Evolutionary conservation across 92 coral and sea anemone genomes (phyloP).

Genomic region (Porites lobata): DNA sequence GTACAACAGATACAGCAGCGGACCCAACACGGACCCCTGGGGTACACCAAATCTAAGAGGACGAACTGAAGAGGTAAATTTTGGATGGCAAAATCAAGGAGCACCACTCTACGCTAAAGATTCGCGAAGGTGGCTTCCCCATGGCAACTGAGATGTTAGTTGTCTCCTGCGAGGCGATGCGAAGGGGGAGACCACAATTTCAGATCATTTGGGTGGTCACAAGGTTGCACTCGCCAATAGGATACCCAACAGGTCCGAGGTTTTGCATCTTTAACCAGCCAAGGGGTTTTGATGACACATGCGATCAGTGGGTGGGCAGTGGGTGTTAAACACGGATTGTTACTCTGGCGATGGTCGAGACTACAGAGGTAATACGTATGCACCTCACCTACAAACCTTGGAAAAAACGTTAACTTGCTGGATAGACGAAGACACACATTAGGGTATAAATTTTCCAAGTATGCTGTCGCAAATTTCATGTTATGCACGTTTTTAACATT

Average conservation of each 20-base stretch:
- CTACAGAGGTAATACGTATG: slow-evolving; percentile 69
- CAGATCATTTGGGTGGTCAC: slow-evolving; percentile 72
- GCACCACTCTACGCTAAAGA: slow-evolving; percentile 53
- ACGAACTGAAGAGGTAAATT: no score
- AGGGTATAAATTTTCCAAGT: no score
- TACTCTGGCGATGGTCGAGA: slow-evolving; percentile 79
- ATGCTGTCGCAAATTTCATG: no score
- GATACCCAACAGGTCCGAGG: slow-evolving; percentile 94
- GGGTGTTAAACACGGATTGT: slow-evolving; percentile 82
- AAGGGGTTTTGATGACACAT: neutral
- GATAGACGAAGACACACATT: no score
- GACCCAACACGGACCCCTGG: no score
- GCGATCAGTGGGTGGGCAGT: slow-evolving; percentile 73
- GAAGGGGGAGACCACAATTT: slow-evolving; percentile 53
- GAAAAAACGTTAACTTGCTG: no score
- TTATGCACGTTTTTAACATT: no score
- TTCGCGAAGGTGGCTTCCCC: slow-evolving; percentile 66
- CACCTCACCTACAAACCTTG: no score
- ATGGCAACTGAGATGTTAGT: slow-evolving; percentile 71
- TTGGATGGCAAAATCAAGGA: slow-evolving; percentile 54
- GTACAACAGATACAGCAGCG: no score
- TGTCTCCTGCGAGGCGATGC: slow-evolving; percentile 69
- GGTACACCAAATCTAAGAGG: no score
- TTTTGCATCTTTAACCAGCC: slow-evolving; percentile 59
- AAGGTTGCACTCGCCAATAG: slow-evolving; percentile 91